A percentile compares a stretch with the other conserved stretches of the same genome.
phyloP scores from a whole-genome alignment of 2,888 invertebrate species.

The Chrysolina americana region DNA sequence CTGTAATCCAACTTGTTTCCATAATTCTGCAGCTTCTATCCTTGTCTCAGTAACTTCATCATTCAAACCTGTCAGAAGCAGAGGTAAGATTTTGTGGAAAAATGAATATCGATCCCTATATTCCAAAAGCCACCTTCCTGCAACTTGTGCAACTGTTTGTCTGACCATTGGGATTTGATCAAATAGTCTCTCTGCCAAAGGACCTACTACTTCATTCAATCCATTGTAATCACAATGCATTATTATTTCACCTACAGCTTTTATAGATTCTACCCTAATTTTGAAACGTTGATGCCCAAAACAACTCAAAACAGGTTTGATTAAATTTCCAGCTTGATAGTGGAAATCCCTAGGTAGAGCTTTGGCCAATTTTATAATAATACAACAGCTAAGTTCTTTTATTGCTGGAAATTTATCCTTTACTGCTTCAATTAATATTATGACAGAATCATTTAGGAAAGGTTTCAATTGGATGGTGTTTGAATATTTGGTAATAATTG shows the following conservation, averaged over 20 bases:
- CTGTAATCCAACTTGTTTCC: conserved; percentile 82
- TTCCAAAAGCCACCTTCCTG: conserved; percentile 83
- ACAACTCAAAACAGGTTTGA: conserved; percentile 81
- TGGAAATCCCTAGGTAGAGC: conserved; percentile 81
- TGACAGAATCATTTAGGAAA: conserved; percentile 83
- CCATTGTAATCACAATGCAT: conserved; percentile 71
- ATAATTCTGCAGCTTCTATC: conserved; percentile 75
- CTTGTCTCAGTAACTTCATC: conserved; percentile 86
- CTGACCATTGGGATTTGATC: conserved; percentile 87
- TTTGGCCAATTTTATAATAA: conserved; percentile 78
- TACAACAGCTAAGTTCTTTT: conserved; percentile 81
- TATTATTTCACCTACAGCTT: conserved; percentile 78
- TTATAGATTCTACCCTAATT: conserved; percentile 82
- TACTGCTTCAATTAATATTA: conserved; percentile 80
- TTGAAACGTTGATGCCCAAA: conserved; percentile 88
- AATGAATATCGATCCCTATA: conserved; percentile 91
- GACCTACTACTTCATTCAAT: conserved; percentile 78
- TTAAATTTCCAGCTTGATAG: conserved; percentile 80
- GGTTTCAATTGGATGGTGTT: conserved; percentile 74
- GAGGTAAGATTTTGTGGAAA: conserved; percentile 88
- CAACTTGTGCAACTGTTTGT: conserved; percentile 81
- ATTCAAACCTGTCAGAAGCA: conserved; percentile 87
- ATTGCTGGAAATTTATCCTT: conserved; percentile 86
- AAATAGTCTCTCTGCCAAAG: conserved; percentile 90
- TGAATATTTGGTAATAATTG: conserved; percentile 72